A percentile compares a stretch with the other conserved stretches of the same genome.
These are phyloP conservation scores for Nudaria mundana DNA, from an alignment of 2,888 invertebrate species.

Conservation along the genomic window DNA sequence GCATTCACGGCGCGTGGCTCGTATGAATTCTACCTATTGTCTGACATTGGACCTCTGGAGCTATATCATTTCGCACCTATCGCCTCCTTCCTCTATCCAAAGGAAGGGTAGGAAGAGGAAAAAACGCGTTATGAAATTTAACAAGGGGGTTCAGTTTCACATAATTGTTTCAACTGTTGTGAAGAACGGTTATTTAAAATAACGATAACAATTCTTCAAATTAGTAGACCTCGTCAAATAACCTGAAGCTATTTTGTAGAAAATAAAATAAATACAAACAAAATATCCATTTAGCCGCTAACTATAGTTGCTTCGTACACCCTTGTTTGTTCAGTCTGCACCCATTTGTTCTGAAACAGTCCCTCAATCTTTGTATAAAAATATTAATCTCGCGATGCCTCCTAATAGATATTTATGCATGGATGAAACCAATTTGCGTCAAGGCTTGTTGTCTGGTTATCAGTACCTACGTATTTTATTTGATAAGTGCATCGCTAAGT, in stretches of 20 bases:
- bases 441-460: constrained; percentile 46
- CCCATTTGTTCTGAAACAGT: constrained; percentile 53
- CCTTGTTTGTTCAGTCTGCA: constrained; percentile 69
- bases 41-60: constrained; percentile 78
- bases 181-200: constrained; percentile 23
- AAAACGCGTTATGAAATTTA: constrained; percentile 65
- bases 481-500: constrained; percentile 58
- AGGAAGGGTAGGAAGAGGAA: constrained; percentile 39
- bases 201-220: constrained; percentile 27
- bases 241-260: constrained; percentile 31
- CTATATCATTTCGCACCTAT: constrained; percentile 79
- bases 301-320: constrained; percentile 46
- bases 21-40: constrained; percentile 81
- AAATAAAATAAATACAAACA: constrained; percentile 45
- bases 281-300: constrained; percentile 52
- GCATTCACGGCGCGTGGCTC: constrained; percentile 64
- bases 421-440: constrained; percentile 68
- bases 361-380: constrained; percentile 64
- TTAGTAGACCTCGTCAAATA: constrained; percentile 14
- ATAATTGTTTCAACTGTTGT: constrained; percentile 30
- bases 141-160: constrained; percentile 40
- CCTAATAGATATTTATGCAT: constrained; percentile 79
- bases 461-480: constrained; percentile 36
- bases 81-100: constrained; percentile 42
- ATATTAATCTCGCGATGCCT: constrained; percentile 69